Evolutionary conservation across 1,140 invertebrate species (phyloP).

Genomic region (Bombus polaris): DNA sequence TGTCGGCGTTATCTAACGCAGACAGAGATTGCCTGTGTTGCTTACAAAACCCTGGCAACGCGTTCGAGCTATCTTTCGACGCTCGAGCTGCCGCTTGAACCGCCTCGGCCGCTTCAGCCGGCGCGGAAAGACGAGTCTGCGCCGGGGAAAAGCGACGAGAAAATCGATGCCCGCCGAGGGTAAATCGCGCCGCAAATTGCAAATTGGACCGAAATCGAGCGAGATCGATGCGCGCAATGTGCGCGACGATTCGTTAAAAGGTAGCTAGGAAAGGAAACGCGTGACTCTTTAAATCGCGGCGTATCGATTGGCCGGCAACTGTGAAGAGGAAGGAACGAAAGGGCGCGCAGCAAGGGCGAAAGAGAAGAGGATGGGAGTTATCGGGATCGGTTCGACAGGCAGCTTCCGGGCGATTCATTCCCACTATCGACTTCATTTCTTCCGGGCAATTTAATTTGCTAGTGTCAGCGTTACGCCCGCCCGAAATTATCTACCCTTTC

Average conservation of each 20-base stretch:
- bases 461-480: constrained; percentile 19
- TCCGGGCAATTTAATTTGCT: constrained; percentile 47
- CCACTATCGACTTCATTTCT: constrained; percentile 35
- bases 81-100: constrained; percentile 47
- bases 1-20: constrained; percentile 74
- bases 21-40: constrained; percentile 78
- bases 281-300: neutral
- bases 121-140: constrained; percentile 38
- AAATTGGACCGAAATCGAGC: no score
- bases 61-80: constrained; percentile 72
- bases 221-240: neutral
- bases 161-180: constrained; percentile 47
- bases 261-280: neutral
- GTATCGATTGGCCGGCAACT: neutral
- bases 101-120: neutral
- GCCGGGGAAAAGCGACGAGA: constrained; percentile 15
- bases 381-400: constrained; percentile 39
- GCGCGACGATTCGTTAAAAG: neutral
- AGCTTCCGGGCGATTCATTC: constrained; percentile 36
- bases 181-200: neutral
- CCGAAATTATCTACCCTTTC: constrained; percentile 41
- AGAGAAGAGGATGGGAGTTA: constrained; percentile 15
- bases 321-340: neutral
- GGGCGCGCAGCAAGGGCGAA: neutral
- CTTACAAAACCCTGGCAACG: constrained; percentile 72